A percentile compares a stretch with the other conserved stretches of the same genome.
Evolutionary conservation across 2,888 invertebrate species (phyloP).

Genomic region (Pediacus dermestoides): DNA sequence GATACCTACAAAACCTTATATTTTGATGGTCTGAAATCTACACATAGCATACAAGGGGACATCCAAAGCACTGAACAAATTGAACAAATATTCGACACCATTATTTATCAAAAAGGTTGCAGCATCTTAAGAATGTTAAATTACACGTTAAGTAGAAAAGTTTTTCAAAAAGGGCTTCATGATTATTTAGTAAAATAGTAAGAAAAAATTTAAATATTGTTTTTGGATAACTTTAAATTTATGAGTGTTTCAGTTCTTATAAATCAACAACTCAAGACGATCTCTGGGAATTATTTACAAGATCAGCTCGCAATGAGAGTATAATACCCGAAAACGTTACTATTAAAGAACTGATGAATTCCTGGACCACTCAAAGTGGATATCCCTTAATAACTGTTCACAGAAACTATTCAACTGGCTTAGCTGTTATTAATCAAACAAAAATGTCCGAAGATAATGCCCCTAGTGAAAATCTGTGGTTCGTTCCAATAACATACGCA

Average conservation of each 20-base stretch:
- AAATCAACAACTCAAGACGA: constrained; percentile 63
- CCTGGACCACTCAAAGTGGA: constrained; percentile 70
- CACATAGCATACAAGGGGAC: constrained; percentile 54
- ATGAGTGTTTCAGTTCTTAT: constrained; percentile 51
- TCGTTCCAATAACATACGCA: constrained; percentile 58
- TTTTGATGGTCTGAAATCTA: constrained; percentile 55
- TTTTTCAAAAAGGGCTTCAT: constrained; percentile 55
- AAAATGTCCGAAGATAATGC: constrained; percentile 39
- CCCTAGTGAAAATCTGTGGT: constrained; percentile 50
- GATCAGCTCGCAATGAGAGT: constrained; percentile 34
- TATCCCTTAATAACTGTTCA: constrained; percentile 63
- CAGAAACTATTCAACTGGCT: constrained; percentile 53
- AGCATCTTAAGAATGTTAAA: constrained; percentile 60
- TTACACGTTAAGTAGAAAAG: constrained; percentile 52
- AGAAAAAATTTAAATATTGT: constrained; percentile 31
- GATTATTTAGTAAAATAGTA: constrained; percentile 57
- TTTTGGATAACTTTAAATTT: background rate
- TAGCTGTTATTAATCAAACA: constrained; percentile 53
- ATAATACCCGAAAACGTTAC: constrained; percentile 49
- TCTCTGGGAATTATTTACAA: constrained; percentile 60
- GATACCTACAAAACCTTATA: constrained; percentile 57
- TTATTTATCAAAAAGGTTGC: constrained; percentile 49
- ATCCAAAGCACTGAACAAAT: constrained; percentile 57
- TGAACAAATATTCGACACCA: constrained; percentile 57
- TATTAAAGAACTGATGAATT: constrained; percentile 62